Conservation (phyloP, 1,140 invertebrate genomes). For the Brachionus rotundiformis region DNA sequence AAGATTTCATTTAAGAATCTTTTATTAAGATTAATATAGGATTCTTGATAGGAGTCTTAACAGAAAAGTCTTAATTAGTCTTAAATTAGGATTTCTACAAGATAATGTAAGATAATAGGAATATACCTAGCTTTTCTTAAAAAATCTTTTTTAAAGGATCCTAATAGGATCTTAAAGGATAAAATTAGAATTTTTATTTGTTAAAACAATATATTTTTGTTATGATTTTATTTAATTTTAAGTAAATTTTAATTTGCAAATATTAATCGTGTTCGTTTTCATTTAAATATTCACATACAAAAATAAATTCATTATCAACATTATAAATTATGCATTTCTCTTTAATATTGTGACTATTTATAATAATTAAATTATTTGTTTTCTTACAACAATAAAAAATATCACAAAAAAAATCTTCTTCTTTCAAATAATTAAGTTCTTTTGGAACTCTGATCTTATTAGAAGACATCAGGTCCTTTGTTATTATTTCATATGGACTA, state of each 20-base stretch:
- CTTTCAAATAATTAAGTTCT: background rate
- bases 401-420: conserved; percentile 36
- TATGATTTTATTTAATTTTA: background rate
- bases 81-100: background rate
- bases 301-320: background rate
- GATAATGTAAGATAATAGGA: background rate
- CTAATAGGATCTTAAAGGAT: background rate
- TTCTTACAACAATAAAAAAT: conserved; percentile 22
- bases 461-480: background rate
- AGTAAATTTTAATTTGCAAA: background rate
- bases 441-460: conserved; percentile 16
- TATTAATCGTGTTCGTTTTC: conserved; percentile 42
- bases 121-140: background rate
- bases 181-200: background rate
- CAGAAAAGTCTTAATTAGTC: background rate
- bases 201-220: background rate
- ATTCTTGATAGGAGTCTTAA: background rate
- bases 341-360: conserved; percentile 7
- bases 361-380: conserved; percentile 35
- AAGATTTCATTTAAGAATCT: background rate
- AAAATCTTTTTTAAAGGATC: background rate
- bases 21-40: background rate
- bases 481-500: background rate
- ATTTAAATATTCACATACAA: conserved; percentile 8
- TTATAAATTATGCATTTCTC: conserved; percentile 30